Evolutionary conservation across 2,888 invertebrate genomes (phyloP).

Genomic region (Drosophila anceps): DNA sequence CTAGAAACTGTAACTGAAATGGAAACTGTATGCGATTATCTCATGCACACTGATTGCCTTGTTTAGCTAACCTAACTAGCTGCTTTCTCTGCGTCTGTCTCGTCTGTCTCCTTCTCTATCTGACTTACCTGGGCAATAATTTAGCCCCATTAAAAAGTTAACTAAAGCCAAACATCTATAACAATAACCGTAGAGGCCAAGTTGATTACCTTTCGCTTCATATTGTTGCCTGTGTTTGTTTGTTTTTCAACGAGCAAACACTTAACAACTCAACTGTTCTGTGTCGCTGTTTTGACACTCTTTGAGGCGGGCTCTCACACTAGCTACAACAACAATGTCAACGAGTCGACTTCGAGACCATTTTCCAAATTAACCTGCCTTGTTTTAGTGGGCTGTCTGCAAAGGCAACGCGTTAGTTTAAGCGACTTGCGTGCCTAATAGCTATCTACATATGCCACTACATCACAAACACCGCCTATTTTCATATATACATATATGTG

Average conservation of each 20-base stretch:
- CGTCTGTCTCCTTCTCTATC: too few species aligned
- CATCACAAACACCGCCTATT: not conserved
- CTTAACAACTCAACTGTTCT: constrained; percentile 53
- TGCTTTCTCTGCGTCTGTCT: not conserved
- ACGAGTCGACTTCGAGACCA: constrained; percentile 30
- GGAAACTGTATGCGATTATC: constrained; percentile 38
- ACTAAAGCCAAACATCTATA: constrained; percentile 35
- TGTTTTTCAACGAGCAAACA: constrained; percentile 51
- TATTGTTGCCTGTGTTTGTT: constrained; percentile 11
- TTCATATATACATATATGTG: not conserved
- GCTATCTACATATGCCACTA: constrained; percentile 56
- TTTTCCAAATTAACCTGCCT: constrained; percentile 57
- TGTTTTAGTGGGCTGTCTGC: constrained; percentile 9
- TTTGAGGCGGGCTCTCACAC: not conserved
- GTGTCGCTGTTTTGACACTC: constrained; percentile 35
- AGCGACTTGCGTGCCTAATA: constrained; percentile 73
- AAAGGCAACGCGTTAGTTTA: constrained; percentile 57
- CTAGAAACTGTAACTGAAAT: constrained; percentile 15
- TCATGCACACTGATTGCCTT: constrained; percentile 24
- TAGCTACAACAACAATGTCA: constrained; percentile 32
- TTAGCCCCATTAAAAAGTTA: constrained; percentile 27
- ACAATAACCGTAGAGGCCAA: constrained; percentile 46
- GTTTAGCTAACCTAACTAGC: constrained; percentile 15
- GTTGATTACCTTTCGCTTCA: constrained; percentile 44
- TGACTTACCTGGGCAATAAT: constrained; percentile 10